Evolutionary conservation across 2,113 vertebrate genomes (phyloP).

Genomic region (Rhinoptilus africanus): DNA sequence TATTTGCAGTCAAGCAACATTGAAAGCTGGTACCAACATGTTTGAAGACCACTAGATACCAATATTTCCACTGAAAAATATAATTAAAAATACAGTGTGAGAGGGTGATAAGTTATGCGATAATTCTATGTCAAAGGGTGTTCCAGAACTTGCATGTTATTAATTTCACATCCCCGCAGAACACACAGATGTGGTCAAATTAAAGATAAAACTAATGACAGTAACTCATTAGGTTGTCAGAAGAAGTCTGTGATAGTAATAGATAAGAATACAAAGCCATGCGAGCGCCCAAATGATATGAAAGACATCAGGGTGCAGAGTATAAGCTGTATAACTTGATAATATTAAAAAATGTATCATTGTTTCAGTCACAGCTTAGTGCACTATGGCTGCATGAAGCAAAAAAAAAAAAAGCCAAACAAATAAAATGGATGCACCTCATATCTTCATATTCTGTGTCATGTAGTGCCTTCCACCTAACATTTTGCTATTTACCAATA

Average conservation of each 20-base stretch:
- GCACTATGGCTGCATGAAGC: not conserved
- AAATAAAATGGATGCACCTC: not conserved
- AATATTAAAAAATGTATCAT: not conserved
- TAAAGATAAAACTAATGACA: not conserved
- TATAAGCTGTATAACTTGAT: fast-evolving
- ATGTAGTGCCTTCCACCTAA: not conserved
- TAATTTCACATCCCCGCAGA: not conserved
- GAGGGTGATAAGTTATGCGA: not conserved
- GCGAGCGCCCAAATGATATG: not conserved
- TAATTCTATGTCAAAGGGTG: not conserved
- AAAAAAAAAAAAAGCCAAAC: not conserved
- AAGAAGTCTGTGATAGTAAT: not conserved
- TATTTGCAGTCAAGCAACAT: not conserved
- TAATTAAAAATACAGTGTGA: not conserved
- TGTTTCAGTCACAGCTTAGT: not conserved
- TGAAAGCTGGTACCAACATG: not conserved
- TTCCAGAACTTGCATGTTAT: not conserved
- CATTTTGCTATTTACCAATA: not conserved
- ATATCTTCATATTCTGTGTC: not conserved
- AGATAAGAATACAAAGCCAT: not conserved
- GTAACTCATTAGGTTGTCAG: not conserved
- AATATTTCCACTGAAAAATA: not conserved
- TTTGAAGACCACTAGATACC: not conserved
- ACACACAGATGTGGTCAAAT: not conserved
- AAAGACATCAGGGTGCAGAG: not conserved